Percentiles rank a stretch among this genome's conserved stretches.
Conservation (phyloP, 2,797 vertebrate species). For the Xenops minutus region DNA sequence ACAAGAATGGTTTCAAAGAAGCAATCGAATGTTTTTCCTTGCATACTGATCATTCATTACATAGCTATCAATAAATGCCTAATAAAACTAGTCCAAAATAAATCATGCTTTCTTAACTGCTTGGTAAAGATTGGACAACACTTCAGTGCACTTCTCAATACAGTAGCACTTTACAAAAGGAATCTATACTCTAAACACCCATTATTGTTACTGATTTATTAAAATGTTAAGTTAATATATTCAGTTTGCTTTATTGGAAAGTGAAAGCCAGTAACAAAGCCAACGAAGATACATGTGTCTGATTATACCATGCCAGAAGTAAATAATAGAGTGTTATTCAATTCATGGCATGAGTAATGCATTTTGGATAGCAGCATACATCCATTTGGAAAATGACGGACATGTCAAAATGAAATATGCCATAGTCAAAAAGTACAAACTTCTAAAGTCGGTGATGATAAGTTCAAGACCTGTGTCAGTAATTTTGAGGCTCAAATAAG, state of each 20-base stretch:
- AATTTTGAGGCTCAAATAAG: background rate
- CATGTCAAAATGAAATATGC: background rate
- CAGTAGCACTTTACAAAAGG: background rate
- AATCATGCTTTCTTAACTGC: conserved; percentile 21
- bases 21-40: background rate
- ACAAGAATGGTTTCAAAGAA: background rate
- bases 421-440: background rate
- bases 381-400: conserved; percentile 27
- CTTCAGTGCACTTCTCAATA: conserved; percentile 35
- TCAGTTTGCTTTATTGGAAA: background rate
- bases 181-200: background rate
- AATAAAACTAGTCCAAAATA: conserved; percentile 41
- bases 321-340: conserved; percentile 15
- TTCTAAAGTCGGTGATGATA: background rate
- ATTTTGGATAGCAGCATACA: conserved; percentile 18
- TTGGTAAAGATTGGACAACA: background rate
- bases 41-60: conserved; percentile 30
- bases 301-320: background rate
- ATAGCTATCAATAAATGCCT: conserved; percentile 35
- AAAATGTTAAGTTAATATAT: conserved; percentile 1
- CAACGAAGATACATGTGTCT: conserved; percentile 1
- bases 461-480: background rate
- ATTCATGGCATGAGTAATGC: conserved; percentile 22
- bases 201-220: conserved; percentile 21
- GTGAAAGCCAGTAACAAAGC: background rate